Conservation (phyloP, 2,888 invertebrate genomes). For the Amiota mariae region DNA sequence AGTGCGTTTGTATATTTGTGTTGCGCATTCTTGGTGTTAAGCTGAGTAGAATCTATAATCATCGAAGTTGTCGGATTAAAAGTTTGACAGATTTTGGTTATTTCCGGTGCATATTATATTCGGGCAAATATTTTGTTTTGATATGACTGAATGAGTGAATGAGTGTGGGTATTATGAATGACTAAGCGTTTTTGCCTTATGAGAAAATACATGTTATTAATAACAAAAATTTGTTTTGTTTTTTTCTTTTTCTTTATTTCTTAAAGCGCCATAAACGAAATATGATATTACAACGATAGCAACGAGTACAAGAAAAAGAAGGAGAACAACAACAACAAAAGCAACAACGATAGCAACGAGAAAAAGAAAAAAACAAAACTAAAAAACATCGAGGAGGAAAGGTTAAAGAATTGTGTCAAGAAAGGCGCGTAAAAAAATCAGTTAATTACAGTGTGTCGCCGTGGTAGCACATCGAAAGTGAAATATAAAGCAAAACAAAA, state of each 20-base stretch:
- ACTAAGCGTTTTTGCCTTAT: constrained; percentile 3
- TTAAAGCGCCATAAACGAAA: background rate
- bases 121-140: background rate
- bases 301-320: background rate
- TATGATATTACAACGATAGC: no score
- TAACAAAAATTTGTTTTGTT: background rate
- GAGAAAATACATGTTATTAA: constrained; percentile 7
- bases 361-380: background rate
- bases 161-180: background rate
- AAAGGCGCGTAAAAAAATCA: constrained; percentile 27
- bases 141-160: background rate
- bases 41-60: no score
- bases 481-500: constrained; percentile 10
- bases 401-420: constrained; percentile 21
- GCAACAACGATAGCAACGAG: background rate
- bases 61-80: background rate
- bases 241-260: constrained; percentile 5
- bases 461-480: background rate
- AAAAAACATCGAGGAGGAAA: background rate
- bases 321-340: background rate
- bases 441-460: constrained; percentile 5
- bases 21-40: background rate
- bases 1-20: background rate
- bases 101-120: constrained; percentile 12
- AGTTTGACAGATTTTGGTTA: constrained; percentile 2